Conservation (phyloP, 2,113 vertebrate species). For the Galeopterus variegatus region DNA sequence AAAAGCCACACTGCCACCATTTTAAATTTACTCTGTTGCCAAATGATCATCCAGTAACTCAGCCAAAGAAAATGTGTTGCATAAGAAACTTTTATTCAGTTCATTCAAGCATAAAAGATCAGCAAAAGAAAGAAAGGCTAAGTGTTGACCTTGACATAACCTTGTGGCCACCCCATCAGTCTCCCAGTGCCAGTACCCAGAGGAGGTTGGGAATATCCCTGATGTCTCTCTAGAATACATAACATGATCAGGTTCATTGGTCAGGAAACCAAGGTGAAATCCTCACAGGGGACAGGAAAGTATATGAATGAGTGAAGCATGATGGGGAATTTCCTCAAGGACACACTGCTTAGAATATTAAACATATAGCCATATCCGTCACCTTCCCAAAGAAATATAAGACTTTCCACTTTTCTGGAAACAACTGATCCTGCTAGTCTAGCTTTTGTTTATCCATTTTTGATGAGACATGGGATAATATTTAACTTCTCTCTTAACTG, state of each 20-base stretch:
- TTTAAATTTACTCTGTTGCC: background rate
- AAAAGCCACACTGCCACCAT: background rate
- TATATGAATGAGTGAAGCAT: background rate
- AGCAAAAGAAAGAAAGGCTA: background rate
- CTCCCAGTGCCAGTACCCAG: background rate
- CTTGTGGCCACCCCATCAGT: background rate
- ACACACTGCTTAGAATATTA: background rate
- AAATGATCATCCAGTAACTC: background rate
- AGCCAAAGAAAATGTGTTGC: background rate
- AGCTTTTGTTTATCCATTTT: background rate
- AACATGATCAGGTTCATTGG: background rate
- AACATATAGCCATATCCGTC: background rate
- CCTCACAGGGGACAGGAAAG: too few relatives aligned
- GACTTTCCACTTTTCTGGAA: background rate
- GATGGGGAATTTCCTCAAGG: too few relatives aligned
- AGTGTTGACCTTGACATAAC: background rate
- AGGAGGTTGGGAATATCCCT: background rate
- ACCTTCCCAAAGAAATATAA: background rate
- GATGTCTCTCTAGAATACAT: too few relatives aligned
- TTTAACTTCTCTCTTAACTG: background rate
- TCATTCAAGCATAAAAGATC: too few relatives aligned
- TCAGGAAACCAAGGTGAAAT: background rate
- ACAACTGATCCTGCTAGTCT: too few relatives aligned
- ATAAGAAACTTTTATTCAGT: background rate
- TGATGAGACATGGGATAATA: too few relatives aligned